phyloP scores from a whole-genome alignment of 2,888 invertebrate species.

The Heliconius erato region DNA sequence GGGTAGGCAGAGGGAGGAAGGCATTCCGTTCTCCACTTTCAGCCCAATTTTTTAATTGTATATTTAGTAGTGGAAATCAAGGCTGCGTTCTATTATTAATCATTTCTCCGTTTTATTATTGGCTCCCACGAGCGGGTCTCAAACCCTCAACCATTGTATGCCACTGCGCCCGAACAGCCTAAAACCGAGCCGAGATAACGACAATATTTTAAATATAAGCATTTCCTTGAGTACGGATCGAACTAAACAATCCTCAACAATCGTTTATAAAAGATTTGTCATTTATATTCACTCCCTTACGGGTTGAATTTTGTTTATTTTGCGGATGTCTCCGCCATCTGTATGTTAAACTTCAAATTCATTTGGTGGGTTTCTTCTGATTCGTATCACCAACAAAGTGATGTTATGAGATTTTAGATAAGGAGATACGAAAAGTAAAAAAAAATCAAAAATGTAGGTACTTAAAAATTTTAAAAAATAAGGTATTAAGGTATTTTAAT shows the following conservation, averaged over 20 bases:
- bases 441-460: no score
- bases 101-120: no score
- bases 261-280: not conserved
- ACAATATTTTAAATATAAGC: no score
- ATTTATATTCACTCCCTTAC: not conserved
- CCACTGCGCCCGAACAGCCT: not conserved
- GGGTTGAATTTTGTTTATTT: not conserved
- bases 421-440: not conserved
- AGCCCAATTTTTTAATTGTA: no score
- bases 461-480: no score
- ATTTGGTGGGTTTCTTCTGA: not conserved
- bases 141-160: not conserved
- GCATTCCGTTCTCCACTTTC: no score
- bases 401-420: not conserved
- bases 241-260: not conserved
- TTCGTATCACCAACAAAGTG: not conserved
- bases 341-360: conserved; percentile 5
- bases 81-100: no score
- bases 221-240: not conserved
- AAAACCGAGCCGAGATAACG: not conserved
- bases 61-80: no score
- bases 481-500: no score
- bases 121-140: no score
- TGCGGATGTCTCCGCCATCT: not conserved
- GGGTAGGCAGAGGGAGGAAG: no score